Evolutionary conservation across 2,888 invertebrate genomes (phyloP), one percentile per base, ranked within the genome.

Genomic region (Rhogogaster chlorosoma): DNA sequence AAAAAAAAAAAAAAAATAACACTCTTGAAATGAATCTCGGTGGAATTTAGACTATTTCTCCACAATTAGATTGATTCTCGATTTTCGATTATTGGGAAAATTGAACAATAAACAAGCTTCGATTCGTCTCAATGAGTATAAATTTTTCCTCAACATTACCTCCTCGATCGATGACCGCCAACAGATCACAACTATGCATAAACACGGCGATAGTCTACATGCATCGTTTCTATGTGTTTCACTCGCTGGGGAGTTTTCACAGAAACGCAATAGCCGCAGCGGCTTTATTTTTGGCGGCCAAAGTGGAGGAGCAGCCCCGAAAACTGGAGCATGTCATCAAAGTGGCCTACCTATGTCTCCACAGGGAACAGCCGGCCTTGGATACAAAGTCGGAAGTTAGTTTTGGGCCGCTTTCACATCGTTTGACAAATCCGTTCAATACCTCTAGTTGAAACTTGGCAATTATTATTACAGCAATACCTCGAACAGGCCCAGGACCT

Each of bases 141-240:
- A 45, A 12, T 42, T 86, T 86, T 90, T 92, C 92, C 92, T 92
- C 93, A 89, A 92, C 88, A 90, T 88, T 87, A 85, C 87, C 61
- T 82, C 10, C 22, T 45, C 4, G 86, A 67, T 91, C 2, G 3
- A 45, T 49, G 18, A 61, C 26, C 26, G 18, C 4, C 61, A 61
- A 61, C 61, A 97, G 97, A 90, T 98, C 98, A 77, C 99, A 99
- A 94, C 94, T 99, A 94, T 99, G 99, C 94, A 99, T 99, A 94
- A 99, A 99, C 94, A 99, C 99, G 86, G 99, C 99, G 49, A 99
- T 99, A 92, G 99, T 99, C 85, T 99, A 99, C 92, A 99, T 99
- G 99, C 99, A 99, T 94, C 96, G 99, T 85, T 99, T 99, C 95
- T 99, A 99, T 94, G 98, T 99, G 94, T 99, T 98, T 95, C 99